These are phyloP conservation scores for Natrix natrix DNA, from an alignment of 2,797 vertebrate genomes.

Conservation along the genomic window DNA sequence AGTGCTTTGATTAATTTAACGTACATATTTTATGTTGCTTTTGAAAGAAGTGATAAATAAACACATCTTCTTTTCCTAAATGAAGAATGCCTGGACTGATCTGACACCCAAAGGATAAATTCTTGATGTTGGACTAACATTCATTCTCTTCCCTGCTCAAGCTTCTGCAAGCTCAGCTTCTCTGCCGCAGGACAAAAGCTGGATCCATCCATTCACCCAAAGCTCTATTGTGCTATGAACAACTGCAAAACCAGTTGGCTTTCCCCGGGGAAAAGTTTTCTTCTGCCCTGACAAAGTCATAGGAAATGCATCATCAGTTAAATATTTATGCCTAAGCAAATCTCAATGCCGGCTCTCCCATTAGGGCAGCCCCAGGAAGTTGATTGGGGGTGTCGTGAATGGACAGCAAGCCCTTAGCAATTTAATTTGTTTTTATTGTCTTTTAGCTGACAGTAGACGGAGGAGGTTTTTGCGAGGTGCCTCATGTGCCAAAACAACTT, in stretches of 20 bases:
- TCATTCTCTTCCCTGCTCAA: not conserved
- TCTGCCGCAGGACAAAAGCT: not conserved
- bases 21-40: not conserved
- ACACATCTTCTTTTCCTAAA: not conserved
- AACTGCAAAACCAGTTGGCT: not conserved
- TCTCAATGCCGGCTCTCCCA: not conserved
- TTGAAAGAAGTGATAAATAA: not conserved
- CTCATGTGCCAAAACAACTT: not conserved
- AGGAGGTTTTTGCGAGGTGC: not conserved
- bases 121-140: not conserved
- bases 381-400: not conserved
- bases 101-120: not conserved
- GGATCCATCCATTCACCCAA: not conserved
- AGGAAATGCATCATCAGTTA: not conserved
- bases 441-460: not conserved
- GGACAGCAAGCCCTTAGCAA: not conserved
- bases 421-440: not conserved
- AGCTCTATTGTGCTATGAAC: slow-evolving; percentile 16
- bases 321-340: not conserved
- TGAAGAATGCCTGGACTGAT: not conserved
- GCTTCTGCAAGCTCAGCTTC: not conserved
- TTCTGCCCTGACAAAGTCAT: not conserved
- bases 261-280: not conserved
- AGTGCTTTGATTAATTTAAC: not conserved
- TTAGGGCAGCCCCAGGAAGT: not conserved